Base-by-base conservation (phyloP, 1,140 invertebrate genomes). In the Drosophila funebris region DNA sequence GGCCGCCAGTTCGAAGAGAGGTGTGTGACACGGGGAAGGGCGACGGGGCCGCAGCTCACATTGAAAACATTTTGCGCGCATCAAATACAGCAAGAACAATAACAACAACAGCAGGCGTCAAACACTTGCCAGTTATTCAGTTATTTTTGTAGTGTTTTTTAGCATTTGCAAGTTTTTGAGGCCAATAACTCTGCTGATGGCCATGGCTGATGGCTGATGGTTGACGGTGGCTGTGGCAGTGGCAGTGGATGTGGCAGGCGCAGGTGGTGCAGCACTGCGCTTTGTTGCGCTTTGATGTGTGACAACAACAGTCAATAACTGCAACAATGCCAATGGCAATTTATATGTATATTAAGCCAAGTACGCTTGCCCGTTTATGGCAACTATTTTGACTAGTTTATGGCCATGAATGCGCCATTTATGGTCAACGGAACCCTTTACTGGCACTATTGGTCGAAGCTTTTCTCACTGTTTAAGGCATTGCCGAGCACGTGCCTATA, bases 171-270 rank as follows among this genome's bases (percentile, higher is more conserved):
- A 78, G 66, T 87, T 76, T 85, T 85, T 78, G 82, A 87, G 82
- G 82, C 82, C 82, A 85, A 88, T 85, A 85, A 78, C 82, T 78
- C 75, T 78, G 82, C 52, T 72, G 82, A 87, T 87, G 82, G 78
- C 82, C 82, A 78, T 87, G 82, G 83, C 64, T 78, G 76, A 67
- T 81, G 81, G 13, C 61, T 72, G 36, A 39, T 33, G 16, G 8
- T 39, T 53, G 43, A 66, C 36, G 73, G 36, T 60, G 67, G 39
- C 44, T 14, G 33, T 31, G 20, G 44, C 48, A 66, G 27, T 31
- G 48, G 2, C 11, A 7, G 6, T 11, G 16, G 33, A 1, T 54
- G 52, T 33, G 24, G 29, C 50, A 43, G 63, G 29, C 31, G 81
- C 54, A 63, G 78, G 52, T 54, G 66, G 41, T n/a, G n/a, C n/a